Percentiles rank a stretch among this genome's conserved stretches.
Evolutionary conservation across 2,113 vertebrate species (phyloP).

Genomic region (Melanerpes aurifrons): DNA sequence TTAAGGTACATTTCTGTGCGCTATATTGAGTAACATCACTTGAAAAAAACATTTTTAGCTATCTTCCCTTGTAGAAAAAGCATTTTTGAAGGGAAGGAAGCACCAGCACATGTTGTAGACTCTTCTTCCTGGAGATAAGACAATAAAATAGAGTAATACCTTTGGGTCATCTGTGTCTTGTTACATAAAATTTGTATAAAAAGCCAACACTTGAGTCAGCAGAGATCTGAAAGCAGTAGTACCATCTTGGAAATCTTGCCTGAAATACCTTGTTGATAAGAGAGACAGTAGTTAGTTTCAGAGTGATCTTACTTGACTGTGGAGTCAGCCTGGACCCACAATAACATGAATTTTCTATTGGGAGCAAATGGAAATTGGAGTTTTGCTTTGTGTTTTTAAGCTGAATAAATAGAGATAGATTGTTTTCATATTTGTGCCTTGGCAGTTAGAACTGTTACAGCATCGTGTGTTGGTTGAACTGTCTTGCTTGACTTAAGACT

Average conservation of each 20-base stretch:
- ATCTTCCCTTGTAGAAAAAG: neutral
- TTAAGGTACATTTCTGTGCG: neutral
- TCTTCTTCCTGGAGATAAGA: neutral
- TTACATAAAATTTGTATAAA: neutral
- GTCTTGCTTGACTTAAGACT: neutral
- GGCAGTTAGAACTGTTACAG: neutral
- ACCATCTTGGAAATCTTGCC: neutral
- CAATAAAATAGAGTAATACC: neutral
- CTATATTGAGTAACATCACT: neutral
- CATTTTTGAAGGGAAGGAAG: neutral
- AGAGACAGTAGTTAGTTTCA: neutral
- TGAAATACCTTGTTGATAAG: neutral
- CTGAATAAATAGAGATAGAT: neutral
- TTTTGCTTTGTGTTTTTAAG: neutral
- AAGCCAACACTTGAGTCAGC: neutral
- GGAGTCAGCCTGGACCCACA: neutral
- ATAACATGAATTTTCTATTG: neutral
- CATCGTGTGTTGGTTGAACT: neutral
- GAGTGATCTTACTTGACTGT: neutral
- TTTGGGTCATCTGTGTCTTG: neutral
- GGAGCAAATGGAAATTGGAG: neutral
- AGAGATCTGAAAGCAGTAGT: neutral
- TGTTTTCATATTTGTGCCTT: neutral
- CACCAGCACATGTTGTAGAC: neutral
- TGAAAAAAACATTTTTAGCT: neutral